Evolutionary conservation across 1,140 invertebrate genomes (phyloP).

Genomic region (Planococcus citri): DNA sequence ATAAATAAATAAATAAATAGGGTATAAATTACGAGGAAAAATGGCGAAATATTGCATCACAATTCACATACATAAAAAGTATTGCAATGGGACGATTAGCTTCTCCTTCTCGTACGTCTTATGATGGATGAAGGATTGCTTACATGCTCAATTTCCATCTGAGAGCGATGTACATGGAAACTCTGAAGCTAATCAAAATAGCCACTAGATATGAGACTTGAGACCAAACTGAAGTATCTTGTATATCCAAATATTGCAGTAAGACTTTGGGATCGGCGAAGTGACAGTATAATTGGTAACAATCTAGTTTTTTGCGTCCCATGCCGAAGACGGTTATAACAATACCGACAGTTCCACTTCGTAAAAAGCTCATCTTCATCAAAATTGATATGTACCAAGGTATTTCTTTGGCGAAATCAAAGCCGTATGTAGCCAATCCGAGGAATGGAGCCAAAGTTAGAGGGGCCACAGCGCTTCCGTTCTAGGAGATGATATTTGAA

Average conservation of each 20-base stretch:
- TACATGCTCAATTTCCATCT: constrained; percentile 24
- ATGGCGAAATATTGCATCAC: too few relatives aligned
- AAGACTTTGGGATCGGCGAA: constrained; percentile 29
- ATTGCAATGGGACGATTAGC: too few relatives aligned
- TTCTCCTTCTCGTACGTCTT: too few relatives aligned
- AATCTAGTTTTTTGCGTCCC: constrained; percentile 40
- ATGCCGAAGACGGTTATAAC: constrained; percentile 47
- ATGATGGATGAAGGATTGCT: not conserved
- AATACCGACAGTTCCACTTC: constrained; percentile 46
- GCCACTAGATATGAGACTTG: constrained; percentile 26
- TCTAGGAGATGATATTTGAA: constrained; percentile 34
- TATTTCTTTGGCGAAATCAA: constrained; percentile 48
- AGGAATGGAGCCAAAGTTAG: constrained; percentile 46
- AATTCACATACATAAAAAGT: too few relatives aligned
- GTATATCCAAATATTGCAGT: constrained; percentile 29
- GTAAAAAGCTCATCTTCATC: constrained; percentile 48
- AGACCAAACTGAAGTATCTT: constrained; percentile 24
- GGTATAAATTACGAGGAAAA: too few relatives aligned
- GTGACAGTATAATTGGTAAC: constrained; percentile 32
- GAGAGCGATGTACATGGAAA: constrained; percentile 27
- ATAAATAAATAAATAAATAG: too few relatives aligned
- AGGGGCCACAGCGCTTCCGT: constrained; percentile 48
- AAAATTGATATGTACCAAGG: constrained; percentile 42
- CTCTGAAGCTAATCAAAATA: constrained; percentile 26
- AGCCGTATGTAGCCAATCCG: constrained; percentile 49